These are phyloP conservation scores for Anisognathus igniventris DNA, from an alignment of 2,797 vertebrate genomes.

Conservation along the genomic window DNA sequence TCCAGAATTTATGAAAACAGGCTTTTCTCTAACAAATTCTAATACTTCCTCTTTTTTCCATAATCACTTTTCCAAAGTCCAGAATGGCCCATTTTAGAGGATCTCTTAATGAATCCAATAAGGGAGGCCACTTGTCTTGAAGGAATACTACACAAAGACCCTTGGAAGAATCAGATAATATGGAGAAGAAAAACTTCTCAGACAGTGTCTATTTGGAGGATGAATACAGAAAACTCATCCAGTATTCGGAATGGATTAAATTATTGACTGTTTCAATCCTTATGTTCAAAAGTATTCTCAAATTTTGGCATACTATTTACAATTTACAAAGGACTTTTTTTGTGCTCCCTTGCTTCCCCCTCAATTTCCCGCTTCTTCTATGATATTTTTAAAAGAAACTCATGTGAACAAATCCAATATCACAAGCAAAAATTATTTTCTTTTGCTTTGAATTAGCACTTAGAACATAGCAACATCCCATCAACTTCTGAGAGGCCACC, in stretches of 20 bases:
- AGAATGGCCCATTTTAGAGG: background rate
- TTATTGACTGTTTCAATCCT: background rate
- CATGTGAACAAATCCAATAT: background rate
- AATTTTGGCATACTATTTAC: background rate
- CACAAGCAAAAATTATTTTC: background rate
- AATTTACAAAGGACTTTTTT: background rate
- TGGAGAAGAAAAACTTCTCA: background rate
- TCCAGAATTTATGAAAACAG: background rate
- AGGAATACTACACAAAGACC: constrained; percentile 7
- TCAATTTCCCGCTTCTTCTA: background rate
- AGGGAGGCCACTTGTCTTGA: background rate
- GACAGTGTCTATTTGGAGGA: background rate
- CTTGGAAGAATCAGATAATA: background rate
- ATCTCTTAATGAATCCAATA: constrained; percentile 46
- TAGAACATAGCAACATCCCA: background rate
- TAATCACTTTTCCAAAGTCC: background rate
- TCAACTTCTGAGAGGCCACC: background rate
- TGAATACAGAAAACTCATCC: background rate
- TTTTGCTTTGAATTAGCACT: background rate
- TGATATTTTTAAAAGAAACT: background rate
- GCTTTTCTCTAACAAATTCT: background rate
- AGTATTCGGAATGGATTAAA: background rate
- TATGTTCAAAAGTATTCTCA: background rate
- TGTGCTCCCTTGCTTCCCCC: background rate
- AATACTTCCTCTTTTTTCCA: background rate